phyloP scores from a whole-genome alignment of 2,797 vertebrate genomes.

The Apodemus agrarius region DNA sequence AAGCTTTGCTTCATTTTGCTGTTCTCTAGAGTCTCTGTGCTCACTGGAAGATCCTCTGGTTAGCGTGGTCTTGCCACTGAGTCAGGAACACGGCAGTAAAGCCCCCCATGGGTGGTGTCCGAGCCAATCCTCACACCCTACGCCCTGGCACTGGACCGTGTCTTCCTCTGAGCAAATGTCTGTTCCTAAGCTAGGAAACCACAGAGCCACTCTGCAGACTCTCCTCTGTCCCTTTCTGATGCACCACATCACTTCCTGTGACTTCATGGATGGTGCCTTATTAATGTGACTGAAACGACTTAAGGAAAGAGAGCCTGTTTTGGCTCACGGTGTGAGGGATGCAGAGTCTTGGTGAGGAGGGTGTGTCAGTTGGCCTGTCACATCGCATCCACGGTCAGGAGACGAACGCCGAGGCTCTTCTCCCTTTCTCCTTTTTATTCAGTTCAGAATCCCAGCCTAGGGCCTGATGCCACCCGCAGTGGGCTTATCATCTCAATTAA shows the following conservation, averaged over 20 bases:
- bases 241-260: background rate
- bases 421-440: background rate
- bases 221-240: background rate
- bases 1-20: background rate
- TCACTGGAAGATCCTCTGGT: background rate
- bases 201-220: too few species aligned
- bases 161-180: background rate
- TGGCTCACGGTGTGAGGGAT: background rate
- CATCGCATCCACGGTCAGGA: background rate
- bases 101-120: background rate
- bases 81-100: background rate
- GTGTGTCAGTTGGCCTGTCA: background rate
- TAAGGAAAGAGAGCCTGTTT: too few species aligned
- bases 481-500: background rate
- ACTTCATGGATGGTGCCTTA: background rate
- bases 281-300: background rate
- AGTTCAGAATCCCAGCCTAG: background rate
- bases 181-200: background rate
- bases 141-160: rapidly evolving
- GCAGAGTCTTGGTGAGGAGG: background rate
- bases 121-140: background rate
- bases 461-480: background rate
- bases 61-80: background rate
- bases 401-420: background rate
- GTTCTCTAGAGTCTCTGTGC: background rate